phyloP scores from a whole-genome alignment of 2,888 invertebrate species.

The Eupithecia exiguata region DNA sequence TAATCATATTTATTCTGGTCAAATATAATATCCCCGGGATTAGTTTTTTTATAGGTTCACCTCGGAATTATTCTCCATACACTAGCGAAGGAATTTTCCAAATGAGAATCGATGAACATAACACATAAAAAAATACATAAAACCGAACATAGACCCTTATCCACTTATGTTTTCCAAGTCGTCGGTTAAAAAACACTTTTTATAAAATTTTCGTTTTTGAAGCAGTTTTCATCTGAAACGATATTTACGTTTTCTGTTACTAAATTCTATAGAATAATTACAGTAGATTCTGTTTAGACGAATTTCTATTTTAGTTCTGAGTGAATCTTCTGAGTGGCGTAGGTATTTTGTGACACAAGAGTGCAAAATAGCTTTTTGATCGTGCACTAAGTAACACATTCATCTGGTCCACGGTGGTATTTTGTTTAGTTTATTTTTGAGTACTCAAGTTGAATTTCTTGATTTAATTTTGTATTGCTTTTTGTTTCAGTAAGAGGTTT shows the following conservation, averaged over 20 bases:
- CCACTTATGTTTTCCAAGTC: too few relatives aligned
- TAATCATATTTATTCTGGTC: too few relatives aligned
- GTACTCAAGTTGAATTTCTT: background rate
- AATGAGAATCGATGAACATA: too few relatives aligned
- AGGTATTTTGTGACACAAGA: background rate
- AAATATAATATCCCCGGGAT: too few relatives aligned
- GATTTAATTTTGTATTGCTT: background rate
- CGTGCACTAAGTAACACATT: slow-evolving; percentile 15
- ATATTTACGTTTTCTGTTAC: too few relatives aligned
- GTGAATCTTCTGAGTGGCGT: background rate
- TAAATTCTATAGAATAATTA: background rate
- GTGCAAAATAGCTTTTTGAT: slow-evolving; percentile 12
- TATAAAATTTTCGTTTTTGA: background rate
- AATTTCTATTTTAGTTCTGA: background rate
- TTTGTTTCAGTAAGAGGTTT: background rate
- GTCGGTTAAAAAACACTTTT: too few relatives aligned
- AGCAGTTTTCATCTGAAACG: background rate
- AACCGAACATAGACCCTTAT: too few relatives aligned
- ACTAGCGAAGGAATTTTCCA: too few relatives aligned
- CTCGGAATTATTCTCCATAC: too few relatives aligned
- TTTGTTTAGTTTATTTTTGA: slow-evolving; percentile 8
- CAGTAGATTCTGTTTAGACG: background rate
- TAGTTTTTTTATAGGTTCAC: too few relatives aligned
- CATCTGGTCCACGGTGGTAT: background rate
- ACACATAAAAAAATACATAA: too few relatives aligned